Conservation (phyloP, 53 echinoderm and acorn worm species). For the Henricia sp. region DNA sequence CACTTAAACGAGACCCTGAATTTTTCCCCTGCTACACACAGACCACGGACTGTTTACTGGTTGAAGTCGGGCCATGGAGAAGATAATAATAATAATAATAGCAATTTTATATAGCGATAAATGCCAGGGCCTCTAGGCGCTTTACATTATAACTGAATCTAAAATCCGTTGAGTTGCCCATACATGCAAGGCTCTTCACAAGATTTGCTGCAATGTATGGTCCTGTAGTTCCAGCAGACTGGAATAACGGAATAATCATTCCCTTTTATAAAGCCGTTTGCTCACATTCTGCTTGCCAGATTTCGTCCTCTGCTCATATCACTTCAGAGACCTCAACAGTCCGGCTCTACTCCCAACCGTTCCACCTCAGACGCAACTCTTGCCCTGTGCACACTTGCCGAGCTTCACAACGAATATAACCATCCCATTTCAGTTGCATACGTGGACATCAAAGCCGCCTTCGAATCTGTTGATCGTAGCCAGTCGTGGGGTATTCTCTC, state of each 20-base stretch:
- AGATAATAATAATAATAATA: background rate
- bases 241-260: no score
- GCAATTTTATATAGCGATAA: no score
- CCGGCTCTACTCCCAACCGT: background rate
- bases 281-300: no score
- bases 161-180: background rate
- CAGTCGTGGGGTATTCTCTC: background rate
- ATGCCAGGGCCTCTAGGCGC: no score
- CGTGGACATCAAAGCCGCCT: conserved; percentile 2
- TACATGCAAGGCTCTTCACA: background rate
- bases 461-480: background rate
- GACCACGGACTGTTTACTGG: background rate
- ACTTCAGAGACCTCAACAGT: background rate
- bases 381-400: background rate
- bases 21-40: no score
- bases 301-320: no score
- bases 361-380: background rate
- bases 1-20: background rate
- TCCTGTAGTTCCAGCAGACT: no score
- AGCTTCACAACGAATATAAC: no score
- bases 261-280: no score
- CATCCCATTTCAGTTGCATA: background rate
- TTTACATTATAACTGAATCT: background rate
- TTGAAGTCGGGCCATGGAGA: background rate
- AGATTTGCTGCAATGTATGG: background rate